Conservation (phyloP, 64 coral and sea anemone species). For the Trachythela sp. region DNA sequence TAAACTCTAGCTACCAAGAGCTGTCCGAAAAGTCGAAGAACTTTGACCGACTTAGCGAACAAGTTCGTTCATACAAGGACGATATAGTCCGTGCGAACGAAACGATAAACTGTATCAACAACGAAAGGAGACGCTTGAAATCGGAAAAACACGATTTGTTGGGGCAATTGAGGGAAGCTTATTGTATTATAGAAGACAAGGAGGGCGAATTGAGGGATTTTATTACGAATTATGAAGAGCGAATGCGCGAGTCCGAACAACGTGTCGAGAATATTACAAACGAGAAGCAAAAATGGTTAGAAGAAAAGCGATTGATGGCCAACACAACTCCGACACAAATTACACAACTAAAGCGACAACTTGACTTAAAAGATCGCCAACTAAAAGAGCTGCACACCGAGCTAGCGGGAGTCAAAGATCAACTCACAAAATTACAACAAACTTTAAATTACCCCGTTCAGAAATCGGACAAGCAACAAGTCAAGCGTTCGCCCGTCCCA, state of each 20-base stretch:
- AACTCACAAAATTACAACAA: background rate
- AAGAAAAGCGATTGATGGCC: background rate
- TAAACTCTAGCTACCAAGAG: conserved; percentile 62
- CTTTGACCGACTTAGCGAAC: conserved; percentile 54
- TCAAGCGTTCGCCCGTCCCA: background rate
- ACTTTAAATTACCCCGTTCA: background rate
- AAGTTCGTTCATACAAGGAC: conserved; percentile 18
- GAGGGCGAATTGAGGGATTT: conserved; percentile 1
- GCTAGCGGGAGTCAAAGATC: background rate
- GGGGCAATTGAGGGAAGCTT: conserved; percentile 5
- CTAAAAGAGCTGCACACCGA: background rate
- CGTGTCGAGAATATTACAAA: background rate
- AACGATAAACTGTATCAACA: conserved; percentile 89
- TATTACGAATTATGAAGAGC: background rate
- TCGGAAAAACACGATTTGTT: background rate
- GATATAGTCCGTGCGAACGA: conserved; percentile 91
- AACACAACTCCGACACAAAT: background rate
- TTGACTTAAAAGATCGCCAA: background rate
- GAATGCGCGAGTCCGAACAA: background rate
- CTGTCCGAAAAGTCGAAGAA: conserved; percentile 70
- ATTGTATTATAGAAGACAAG: conserved; percentile 20
- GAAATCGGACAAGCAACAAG: background rate
- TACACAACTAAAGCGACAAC: background rate
- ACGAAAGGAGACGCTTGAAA: conserved; percentile 65
- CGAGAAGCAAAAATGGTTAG: background rate